Conservation (phyloP, 2,113 vertebrate species). For the Cairina moschata region DNA sequence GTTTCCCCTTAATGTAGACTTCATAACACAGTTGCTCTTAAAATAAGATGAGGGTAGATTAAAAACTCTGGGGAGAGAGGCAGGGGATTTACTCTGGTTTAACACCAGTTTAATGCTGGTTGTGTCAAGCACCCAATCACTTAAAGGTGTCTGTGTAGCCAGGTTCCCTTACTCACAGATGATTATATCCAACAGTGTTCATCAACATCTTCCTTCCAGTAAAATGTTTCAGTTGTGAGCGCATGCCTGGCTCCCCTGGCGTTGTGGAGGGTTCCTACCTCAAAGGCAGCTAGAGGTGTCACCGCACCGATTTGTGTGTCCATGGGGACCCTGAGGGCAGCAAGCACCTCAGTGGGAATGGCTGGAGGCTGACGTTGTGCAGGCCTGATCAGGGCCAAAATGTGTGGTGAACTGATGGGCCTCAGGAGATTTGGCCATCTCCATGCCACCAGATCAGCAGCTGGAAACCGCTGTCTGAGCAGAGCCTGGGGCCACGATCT, state of each 20-base stretch:
- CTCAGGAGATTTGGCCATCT: background rate
- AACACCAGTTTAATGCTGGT: background rate
- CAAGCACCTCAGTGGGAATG: background rate
- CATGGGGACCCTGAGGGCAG: rapidly evolving
- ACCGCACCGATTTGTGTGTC: background rate
- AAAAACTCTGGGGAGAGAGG: background rate
- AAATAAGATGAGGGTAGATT: background rate
- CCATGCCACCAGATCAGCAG: background rate
- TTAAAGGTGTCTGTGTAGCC: background rate
- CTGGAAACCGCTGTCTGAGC: background rate
- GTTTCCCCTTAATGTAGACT: background rate
- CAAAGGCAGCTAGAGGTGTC: background rate
- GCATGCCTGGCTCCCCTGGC: background rate
- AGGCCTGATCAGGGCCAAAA: background rate
- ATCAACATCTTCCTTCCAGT: background rate
- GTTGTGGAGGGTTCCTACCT: background rate
- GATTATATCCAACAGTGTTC: background rate
- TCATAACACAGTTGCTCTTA: background rate
- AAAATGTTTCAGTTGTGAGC: rapidly evolving
- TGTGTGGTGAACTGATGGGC: background rate
- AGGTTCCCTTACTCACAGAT: background rate
- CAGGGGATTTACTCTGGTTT: background rate
- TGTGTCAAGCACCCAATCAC: background rate
- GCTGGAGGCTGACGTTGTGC: background rate
- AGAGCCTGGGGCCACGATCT: no score